Base-by-base conservation (phyloP, 2,888 invertebrate species). In the Caenorhabditis parvicauda region DNA sequence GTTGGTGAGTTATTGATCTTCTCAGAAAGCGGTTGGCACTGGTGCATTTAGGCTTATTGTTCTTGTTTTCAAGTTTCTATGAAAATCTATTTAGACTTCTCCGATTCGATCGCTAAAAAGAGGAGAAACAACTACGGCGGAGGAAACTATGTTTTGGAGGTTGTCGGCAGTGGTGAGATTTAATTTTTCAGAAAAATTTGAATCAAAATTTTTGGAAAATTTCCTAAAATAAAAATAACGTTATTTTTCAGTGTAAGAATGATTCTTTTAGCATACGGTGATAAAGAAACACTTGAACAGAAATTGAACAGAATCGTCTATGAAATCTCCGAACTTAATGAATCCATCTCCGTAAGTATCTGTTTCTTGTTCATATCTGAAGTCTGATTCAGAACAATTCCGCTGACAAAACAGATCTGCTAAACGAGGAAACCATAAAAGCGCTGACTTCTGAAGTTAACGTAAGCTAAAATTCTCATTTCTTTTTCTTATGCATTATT, bases 101-200 rank as follows among this genome's bases (percentile, higher is more conserved):
- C 77, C 9, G 77, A 75, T 60, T 72, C 74, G 17, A 64, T 74
- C 29, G 61, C 70, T 22, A 71, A 70, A 38, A 69, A 69, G 41
- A 67, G 75, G 6, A 55, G 63, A n/a, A 53, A 67, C 27, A 73
- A 72, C 0, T 77, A 74, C 50, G 72, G 72, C 9, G 65, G 67
- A 41, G 65, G 67, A 43, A 59, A 70, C 32, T 76, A 75, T 46
- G 65, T 74, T 6, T 54, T 76, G 24, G 76, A 77, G 56, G 66
- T 76, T 14, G 66, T 72, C 24, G 77, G 76, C 14, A 51, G 57
- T 19, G 70, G 67, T 52, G 42, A 42, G 44, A 21, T 25, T 17
- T 6, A 28, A 17, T 19, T 22, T 4, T n/a, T 12, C 3, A 44
- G 17, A 14, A 2, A 53, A 37, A 28, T 19, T 37, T 19, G 4